These are phyloP conservation scores for Parauchenoglanis punctatus DNA, from an alignment of 2,797 vertebrate genomes.

Conservation along the genomic window DNA sequence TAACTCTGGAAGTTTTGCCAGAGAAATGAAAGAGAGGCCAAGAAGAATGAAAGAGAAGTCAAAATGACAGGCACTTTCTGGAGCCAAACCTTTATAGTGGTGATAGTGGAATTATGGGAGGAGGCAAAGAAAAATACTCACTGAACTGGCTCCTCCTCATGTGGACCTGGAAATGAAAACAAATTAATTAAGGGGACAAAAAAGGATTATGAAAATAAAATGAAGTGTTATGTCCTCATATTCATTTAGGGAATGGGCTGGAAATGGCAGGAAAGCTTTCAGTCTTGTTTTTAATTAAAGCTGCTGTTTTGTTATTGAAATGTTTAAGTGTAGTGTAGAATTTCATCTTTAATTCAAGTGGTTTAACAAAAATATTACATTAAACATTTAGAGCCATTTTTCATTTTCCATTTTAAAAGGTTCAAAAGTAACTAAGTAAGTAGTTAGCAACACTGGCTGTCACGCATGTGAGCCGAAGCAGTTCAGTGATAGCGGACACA, in stretches of 20 bases:
- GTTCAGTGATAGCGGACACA: too few relatives aligned
- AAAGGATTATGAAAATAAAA: slow-evolving; percentile 49
- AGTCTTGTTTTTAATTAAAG: background rate
- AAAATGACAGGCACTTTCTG: background rate
- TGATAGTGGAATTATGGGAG: slow-evolving; percentile 28
- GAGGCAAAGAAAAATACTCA: slow-evolving; percentile 80
- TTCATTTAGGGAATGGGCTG: slow-evolving; percentile 17
- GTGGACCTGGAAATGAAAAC: slow-evolving; percentile 83
- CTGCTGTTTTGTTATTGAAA: too few relatives aligned
- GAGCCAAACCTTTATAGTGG: slow-evolving; percentile 54
- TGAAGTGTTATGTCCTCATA: slow-evolving; percentile 33
- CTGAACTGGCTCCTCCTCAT: slow-evolving; percentile 92
- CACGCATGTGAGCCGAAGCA: too few relatives aligned
- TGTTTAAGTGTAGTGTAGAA: too few relatives aligned
- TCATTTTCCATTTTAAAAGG: too few relatives aligned
- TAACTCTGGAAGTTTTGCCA: background rate
- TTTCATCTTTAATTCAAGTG: too few relatives aligned
- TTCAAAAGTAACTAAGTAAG: too few relatives aligned
- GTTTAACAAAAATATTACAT: too few relatives aligned
- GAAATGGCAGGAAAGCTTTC: background rate
- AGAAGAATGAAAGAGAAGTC: background rate
- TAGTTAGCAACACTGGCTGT: too few relatives aligned
- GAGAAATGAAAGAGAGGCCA: background rate
- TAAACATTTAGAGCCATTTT: too few relatives aligned
- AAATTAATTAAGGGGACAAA: slow-evolving; percentile 60